A percentile compares a stretch with the other conserved stretches of the same genome.
These are phyloP conservation scores for Cryptus armator DNA, from an alignment of 2,888 invertebrate species.

Conservation along the genomic window DNA sequence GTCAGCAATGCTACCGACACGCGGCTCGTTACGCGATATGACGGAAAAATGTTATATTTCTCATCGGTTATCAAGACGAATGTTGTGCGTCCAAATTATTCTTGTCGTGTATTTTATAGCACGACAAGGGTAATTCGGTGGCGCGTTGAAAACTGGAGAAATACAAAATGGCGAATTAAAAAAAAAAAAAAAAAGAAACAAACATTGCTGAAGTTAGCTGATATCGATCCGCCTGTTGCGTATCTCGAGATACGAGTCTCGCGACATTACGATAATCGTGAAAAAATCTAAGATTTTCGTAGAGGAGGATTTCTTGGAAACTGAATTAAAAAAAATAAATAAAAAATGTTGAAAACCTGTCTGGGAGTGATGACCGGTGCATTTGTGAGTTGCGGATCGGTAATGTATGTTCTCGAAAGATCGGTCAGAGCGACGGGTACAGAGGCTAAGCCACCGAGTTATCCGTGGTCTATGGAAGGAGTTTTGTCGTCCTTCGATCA, in stretches of 20 bases:
- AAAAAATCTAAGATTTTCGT: background rate
- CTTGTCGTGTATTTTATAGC: no score
- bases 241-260: background rate
- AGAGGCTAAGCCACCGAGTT: slow-evolving; percentile 91
- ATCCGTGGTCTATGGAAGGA: slow-evolving; percentile 94
- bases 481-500: slow-evolving; percentile 93
- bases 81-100: no score
- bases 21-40: no score
- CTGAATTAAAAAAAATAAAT: background rate
- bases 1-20: no score
- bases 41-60: no score
- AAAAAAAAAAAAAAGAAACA: background rate
- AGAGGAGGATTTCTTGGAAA: no score
- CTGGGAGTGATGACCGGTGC: slow-evolving; percentile 67
- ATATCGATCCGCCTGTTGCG: background rate
- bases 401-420: slow-evolving; percentile 87
- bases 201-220: background rate
- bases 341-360: slow-evolving; percentile 53
- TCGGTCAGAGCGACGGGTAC: slow-evolving; percentile 93
- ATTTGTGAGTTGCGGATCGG: slow-evolving; percentile 69
- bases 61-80: no score
- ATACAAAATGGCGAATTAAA: no score
- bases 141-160: no score
- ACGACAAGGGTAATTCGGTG: no score
- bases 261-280: background rate